Evolutionary conservation across 2,797 vertebrate genomes (phyloP).

Genomic region (Tauraco hartlaubi): DNA sequence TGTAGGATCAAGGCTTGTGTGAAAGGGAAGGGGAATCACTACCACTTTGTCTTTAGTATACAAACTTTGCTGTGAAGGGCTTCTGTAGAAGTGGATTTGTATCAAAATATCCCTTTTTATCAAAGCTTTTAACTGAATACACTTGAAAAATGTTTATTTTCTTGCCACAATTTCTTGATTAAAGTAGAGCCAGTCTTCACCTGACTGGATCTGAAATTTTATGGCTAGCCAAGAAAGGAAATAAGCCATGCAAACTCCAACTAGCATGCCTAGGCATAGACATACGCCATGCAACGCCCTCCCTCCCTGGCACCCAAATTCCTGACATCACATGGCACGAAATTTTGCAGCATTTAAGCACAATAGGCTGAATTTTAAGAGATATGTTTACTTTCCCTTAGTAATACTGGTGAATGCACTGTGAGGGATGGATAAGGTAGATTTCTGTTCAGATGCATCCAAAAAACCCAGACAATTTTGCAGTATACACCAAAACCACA

Average conservation of each 20-base stretch:
- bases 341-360: not conserved
- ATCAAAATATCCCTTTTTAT: not conserved
- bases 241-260: not conserved
- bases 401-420: not conserved
- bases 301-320: not conserved
- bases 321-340: not conserved
- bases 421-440: not conserved
- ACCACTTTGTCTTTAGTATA: not conserved
- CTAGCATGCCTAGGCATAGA: not conserved
- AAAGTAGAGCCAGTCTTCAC: conserved; percentile 23
- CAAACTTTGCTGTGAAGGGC: not conserved
- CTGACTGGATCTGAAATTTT: not conserved
- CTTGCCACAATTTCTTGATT: not conserved
- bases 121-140: not conserved
- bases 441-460: not conserved
- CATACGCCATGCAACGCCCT: fast-evolving
- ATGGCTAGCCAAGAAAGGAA: not conserved
- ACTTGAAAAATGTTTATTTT: not conserved
- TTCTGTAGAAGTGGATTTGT: not conserved
- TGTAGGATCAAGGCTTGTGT: not conserved
- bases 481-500: not conserved
- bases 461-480: not conserved
- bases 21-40: not conserved
- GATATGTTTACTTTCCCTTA: not conserved
- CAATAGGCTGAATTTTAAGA: not conserved